Evolutionary conservation across 1,140 invertebrate genomes (phyloP), one percentile per base, ranked within the genome.

Genomic region (Mya arenaria): DNA sequence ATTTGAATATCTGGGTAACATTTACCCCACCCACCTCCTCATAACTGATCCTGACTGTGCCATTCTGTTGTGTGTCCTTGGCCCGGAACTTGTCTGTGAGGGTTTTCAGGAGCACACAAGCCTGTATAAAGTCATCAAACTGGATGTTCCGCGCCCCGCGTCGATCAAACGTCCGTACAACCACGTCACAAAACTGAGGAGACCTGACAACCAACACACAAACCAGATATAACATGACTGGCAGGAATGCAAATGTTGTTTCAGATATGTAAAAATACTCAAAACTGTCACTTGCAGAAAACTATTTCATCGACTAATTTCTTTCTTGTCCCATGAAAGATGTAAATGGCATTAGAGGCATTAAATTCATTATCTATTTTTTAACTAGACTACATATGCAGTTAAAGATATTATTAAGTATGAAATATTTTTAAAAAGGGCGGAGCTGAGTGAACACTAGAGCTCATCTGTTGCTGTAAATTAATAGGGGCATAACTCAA

Each of bases 41-140:
- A 86, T 93, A 93, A 69, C 83, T 83, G 32, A 93, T 89, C 25
- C 80, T 86, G 10, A 93, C 88, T 25, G 88, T 77, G 28, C 92
- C 92, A 68, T 71, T 82, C 71, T 90, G 88, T 23, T 88, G 82
- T 10, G 83, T 73, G 79, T 93, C 92, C 81, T 92, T 92, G 19
- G 78, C 80, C 62, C 91, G 68, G 82, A 93, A 93, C 80, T 92
- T 92, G 68, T 92, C 91, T 72, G 92, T 92, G 30, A 93, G 83
- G 19, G 89, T 86, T 80, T 92, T 92, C 13, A 93, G 86, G 91
- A 93, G 92, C 10, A 93, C 92, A 88, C 92, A 93, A n/a, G 90
- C 88, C 81, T 93, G 92, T 56, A 93, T 93, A 85, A 93, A 93
- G 73, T 92, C 91, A 86, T 93, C 93, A 89, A 93, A 93, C 39